phyloP scores from a whole-genome alignment of 2,113 vertebrate genomes.

The Tachuris rubrigastra region DNA sequence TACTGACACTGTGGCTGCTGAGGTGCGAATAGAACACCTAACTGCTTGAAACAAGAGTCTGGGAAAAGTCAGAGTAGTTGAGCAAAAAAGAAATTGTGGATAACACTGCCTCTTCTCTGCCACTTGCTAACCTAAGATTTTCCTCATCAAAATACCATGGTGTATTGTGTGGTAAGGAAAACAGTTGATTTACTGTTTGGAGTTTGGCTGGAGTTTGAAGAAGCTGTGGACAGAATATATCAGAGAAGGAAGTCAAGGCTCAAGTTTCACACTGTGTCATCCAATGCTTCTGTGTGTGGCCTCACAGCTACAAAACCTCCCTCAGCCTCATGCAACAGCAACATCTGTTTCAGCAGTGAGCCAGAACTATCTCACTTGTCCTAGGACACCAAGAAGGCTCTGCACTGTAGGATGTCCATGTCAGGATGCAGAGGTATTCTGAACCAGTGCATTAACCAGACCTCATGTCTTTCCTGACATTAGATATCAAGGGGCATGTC shows the following conservation, averaged over 20 bases:
- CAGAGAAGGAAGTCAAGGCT: background rate
- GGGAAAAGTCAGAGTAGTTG: constrained; percentile 7
- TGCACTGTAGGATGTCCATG: background rate
- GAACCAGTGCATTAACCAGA: background rate
- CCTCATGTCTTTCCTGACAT: background rate
- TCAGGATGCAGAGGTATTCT: background rate
- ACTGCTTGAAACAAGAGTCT: background rate
- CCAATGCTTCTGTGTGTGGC: background rate
- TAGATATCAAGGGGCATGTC: background rate
- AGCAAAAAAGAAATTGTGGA: background rate
- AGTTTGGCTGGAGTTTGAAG: background rate
- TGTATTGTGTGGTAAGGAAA: background rate
- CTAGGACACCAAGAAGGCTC: background rate
- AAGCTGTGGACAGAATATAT: background rate
- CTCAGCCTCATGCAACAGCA: background rate
- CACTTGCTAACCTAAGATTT: background rate
- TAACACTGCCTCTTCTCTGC: background rate
- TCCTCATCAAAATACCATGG: background rate
- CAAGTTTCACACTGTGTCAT: background rate
- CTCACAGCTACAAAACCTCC: background rate
- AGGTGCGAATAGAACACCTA: constrained; percentile 33
- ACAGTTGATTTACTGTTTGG: background rate
- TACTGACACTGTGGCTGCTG: constrained; percentile 29
- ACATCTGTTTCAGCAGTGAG: background rate
- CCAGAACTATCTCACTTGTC: background rate